Percentiles rank a stretch among this genome's conserved stretches.
Evolutionary conservation across 2,797 vertebrate genomes (phyloP).

Genomic region (Pelobates cultripes): DNA sequence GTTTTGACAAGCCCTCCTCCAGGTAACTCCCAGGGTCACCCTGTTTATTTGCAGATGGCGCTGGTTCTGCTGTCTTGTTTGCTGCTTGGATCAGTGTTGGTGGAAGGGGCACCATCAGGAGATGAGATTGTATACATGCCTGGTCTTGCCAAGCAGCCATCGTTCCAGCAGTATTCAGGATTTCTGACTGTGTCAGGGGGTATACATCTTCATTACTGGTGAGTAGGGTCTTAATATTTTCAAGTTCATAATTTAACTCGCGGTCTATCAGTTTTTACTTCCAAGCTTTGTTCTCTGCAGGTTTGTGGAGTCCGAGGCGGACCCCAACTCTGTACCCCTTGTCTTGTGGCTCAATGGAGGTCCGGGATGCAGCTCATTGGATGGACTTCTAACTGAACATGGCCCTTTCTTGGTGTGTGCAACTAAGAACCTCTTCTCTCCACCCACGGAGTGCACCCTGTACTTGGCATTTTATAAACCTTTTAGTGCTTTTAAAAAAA

Average conservation of each 20-base stretch:
- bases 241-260: neutral
- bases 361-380: constrained; percentile 92
- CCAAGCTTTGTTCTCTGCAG: constrained; percentile 63
- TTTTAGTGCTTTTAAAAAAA: too few species aligned
- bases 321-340: constrained; percentile 78
- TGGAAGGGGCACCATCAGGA: constrained; percentile 66
- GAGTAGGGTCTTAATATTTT: neutral
- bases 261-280: neutral
- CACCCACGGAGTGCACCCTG: neutral
- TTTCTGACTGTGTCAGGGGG: constrained; percentile 79
- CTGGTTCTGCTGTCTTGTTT: constrained; percentile 40
- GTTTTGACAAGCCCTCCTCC: too few species aligned
- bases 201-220: constrained; percentile 94
- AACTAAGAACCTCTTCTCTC: neutral
- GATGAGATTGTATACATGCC: constrained; percentile 86
- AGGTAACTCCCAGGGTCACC: too few species aligned
- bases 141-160: constrained; percentile 86
- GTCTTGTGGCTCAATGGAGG: constrained; percentile 96
- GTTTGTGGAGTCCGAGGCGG: constrained; percentile 89
- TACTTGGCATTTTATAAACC: neutral
- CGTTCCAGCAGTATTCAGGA: constrained; percentile 90
- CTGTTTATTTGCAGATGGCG: constrained; percentile 60
- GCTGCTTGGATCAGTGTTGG: constrained; percentile 49
- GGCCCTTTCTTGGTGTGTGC: constrained; percentile 88
- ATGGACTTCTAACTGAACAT: constrained; percentile 90